These are phyloP conservation scores for Drosophila koepferae DNA, from an alignment of 2,888 invertebrate genomes.

Conservation along the genomic window DNA sequence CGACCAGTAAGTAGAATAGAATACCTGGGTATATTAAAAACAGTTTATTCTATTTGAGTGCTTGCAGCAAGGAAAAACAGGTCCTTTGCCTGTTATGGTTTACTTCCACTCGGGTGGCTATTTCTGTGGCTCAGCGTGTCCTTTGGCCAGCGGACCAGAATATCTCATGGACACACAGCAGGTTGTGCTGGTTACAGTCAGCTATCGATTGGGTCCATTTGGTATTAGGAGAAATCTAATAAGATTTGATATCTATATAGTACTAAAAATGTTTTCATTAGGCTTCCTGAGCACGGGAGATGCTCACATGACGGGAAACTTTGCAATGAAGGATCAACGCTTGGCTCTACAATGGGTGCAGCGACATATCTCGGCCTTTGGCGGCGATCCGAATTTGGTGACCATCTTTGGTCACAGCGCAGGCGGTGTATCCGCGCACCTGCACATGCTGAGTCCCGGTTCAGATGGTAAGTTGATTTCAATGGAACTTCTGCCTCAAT, in stretches of 20 bases:
- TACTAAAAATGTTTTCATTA: constrained; percentile 14
- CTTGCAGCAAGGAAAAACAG: constrained; percentile 16
- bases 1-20: constrained; percentile 80
- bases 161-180: constrained; percentile 85
- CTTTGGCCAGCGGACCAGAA: constrained; percentile 83
- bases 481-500: fast-evolving
- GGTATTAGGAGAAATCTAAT: constrained; percentile 41
- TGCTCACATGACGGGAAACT: constrained; percentile 85
- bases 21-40: no score
- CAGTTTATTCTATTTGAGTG: background rate
- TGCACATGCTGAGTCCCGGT: constrained; percentile 85
- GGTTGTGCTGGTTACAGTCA: constrained; percentile 84
- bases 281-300: constrained; percentile 85
- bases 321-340: constrained; percentile 85
- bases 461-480: constrained; percentile 79
- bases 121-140: constrained; percentile 84
- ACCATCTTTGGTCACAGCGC: constrained; percentile 86
- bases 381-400: constrained; percentile 84
- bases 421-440: constrained; percentile 84
- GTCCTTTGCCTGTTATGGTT: constrained; percentile 85
- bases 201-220: constrained; percentile 83
- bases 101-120: constrained; percentile 86
- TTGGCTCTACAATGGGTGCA: constrained; percentile 85
- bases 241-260: background rate
- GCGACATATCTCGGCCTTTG: constrained; percentile 84